Percentiles rank a stretch among this genome's conserved stretches.
These are phyloP conservation scores for Schizotus pectinicornis DNA, from an alignment of 2,888 invertebrate genomes.

Conservation along the genomic window DNA sequence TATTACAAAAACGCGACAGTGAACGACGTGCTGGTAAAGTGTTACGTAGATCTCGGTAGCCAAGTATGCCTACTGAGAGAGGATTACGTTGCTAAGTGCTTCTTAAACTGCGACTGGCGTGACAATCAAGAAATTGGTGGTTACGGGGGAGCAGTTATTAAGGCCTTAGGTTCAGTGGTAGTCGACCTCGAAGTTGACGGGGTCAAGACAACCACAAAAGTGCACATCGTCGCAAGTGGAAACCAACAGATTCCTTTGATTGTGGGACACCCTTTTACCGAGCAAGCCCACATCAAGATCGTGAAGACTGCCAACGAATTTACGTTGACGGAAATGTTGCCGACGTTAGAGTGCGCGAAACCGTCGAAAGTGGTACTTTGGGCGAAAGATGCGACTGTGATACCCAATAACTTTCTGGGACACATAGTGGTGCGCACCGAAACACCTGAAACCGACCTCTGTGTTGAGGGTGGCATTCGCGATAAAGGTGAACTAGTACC, in stretches of 20 bases:
- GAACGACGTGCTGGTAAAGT: neutral
- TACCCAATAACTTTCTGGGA: conserved; percentile 11
- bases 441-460: neutral
- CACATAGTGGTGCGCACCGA: neutral
- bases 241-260: conserved; percentile 10
- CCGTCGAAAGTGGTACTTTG: neutral
- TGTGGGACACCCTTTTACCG: conserved; percentile 12
- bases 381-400: conserved; percentile 1
- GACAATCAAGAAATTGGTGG: conserved; percentile 1
- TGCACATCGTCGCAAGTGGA: conserved; percentile 6
- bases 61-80: conserved; percentile 4
- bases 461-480: conserved; percentile 1
- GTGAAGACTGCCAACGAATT: conserved; percentile 7
- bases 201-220: conserved; percentile 3
- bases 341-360: no score
- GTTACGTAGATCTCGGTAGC: conserved; percentile 10
- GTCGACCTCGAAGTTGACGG: conserved; percentile 9
- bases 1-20: conserved; percentile 7
- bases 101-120: neutral
- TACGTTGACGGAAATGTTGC: neutral
- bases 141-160: conserved; percentile 8
- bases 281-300: conserved; percentile 5
- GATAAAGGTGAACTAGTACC: neutral
- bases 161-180: conserved; percentile 1
- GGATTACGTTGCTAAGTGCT: neutral